Base-by-base conservation (phyloP, 2,888 invertebrate species). In the Matsumyia berberina region DNA sequence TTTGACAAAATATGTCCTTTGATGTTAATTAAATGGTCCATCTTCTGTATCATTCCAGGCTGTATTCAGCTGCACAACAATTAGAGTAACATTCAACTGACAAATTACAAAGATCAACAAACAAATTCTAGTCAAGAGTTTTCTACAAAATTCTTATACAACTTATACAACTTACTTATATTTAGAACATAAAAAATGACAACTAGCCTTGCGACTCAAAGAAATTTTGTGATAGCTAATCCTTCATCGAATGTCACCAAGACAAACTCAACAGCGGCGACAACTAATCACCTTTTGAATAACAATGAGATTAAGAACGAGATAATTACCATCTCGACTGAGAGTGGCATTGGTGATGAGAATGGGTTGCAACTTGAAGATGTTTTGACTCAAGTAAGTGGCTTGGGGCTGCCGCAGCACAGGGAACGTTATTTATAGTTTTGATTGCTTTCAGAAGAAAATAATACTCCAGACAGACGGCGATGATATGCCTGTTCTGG, bases 161-260 rank as follows among this genome's bases (percentile, higher is more conserved):
- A 33, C n/a, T 35, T 74, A 58, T 51, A 39, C 49, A 49, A 46
- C 12, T 12, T 67, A 67, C 58, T 58, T 76, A 51, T 58, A 76
- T 8, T 46, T 53, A 51, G 33, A 51, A 42, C 49, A 80, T 76
- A 86, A 87, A 87, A n/a, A 87, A 91, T 91, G 91, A 91, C 90
- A 88, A 91, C 91, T 78, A 90, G 91, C 86, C 88, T 91, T 87
- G 91, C 91, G 77, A 88, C 91, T 19, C 91, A 90, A 88, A 88
- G 91, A 86, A 91, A 90, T 87, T 91, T 91, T 79, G 89, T 91
- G 86, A 89, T 90, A 85, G 88, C 91, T 76, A 89, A 89, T 79
- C 88, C 89, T 66, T 80, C 87, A 1, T 73, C 82, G 3, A 87
- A 82, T 81, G 74, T 82, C 12, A 44, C 33, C 53, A 62, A 73